Conservation (phyloP, 2,888 invertebrate species). For the Drosophila robusta region DNA sequence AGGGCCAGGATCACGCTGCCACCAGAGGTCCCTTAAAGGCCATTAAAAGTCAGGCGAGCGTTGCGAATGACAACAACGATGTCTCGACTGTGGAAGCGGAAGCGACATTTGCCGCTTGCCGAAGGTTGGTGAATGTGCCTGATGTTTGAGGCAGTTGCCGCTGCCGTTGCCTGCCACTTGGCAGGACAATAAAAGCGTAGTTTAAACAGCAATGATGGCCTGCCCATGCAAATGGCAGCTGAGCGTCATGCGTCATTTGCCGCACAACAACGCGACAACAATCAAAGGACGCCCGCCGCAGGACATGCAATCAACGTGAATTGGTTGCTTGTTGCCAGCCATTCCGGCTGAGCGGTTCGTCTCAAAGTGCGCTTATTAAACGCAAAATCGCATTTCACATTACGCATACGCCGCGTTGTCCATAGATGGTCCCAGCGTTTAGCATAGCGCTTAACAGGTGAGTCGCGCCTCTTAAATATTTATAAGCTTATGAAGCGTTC, state of each 20-base stretch:
- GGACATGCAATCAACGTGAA: slow-evolving; percentile 47
- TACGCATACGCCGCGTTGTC: slow-evolving; percentile 36
- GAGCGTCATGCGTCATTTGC: slow-evolving; percentile 64
- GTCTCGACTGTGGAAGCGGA: slow-evolving; percentile 36
- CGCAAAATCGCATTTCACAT: slow-evolving; percentile 25
- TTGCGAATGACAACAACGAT: slow-evolving; percentile 41
- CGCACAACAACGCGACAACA: slow-evolving; percentile 23
- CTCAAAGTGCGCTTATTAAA: slow-evolving; percentile 26
- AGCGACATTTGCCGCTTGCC: slow-evolving; percentile 32
- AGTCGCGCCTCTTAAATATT: slow-evolving; percentile 41
- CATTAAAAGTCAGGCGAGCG: slow-evolving; percentile 39
- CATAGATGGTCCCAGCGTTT: slow-evolving; percentile 2
- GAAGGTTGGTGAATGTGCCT: slow-evolving; percentile 14
- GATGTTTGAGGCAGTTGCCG: slow-evolving; percentile 14
- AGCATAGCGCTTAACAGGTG: slow-evolving; percentile 17
- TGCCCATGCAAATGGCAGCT: slow-evolving; percentile 56
- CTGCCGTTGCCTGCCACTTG: slow-evolving; percentile 27
- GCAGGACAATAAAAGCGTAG: slow-evolving; percentile 54
- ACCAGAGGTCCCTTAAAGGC: slow-evolving; percentile 19
- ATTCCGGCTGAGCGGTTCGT: neutral
- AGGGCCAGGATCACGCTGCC: slow-evolving; percentile 9
- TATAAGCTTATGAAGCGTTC: slow-evolving; percentile 53
- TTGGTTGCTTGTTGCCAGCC: slow-evolving; percentile 11
- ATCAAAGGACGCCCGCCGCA: slow-evolving; percentile 44
- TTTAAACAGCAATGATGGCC: slow-evolving; percentile 50